A percentile compares a stretch with the other conserved stretches of the same genome.
Evolutionary conservation across 2,888 invertebrate genomes (phyloP).

Genomic region (Tetanocera ferruginea): DNA sequence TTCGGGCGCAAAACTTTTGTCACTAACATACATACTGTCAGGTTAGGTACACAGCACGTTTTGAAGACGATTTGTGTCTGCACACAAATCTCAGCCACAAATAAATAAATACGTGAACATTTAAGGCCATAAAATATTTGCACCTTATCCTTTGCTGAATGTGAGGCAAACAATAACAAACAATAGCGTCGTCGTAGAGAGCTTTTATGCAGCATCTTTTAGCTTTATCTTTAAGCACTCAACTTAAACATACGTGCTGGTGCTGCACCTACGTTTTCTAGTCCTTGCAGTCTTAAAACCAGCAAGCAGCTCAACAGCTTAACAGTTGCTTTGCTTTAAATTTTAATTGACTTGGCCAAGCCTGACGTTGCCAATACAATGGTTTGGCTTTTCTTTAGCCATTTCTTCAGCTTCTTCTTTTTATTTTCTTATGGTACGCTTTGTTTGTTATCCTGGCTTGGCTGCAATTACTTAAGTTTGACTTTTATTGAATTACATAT

Average conservation of each 20-base stretch:
- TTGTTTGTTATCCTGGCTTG: not conserved
- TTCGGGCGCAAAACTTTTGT: conserved; percentile 13
- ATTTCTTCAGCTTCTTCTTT: not conserved
- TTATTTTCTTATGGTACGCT: not conserved
- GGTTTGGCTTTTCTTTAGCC: not conserved
- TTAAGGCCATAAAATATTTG: conserved; percentile 23
- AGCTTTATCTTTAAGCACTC: not conserved
- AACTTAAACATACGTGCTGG: not conserved
- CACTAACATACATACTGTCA: not conserved
- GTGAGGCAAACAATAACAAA: too few species aligned
- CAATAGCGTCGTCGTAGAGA: too few species aligned
- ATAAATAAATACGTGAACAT: conserved; percentile 15
- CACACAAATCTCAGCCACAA: conserved; percentile 18
- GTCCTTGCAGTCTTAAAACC: too few species aligned
- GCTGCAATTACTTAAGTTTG: conserved; percentile 30
- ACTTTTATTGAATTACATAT: conserved; percentile 37
- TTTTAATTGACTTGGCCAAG: conserved; percentile 27
- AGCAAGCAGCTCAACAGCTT: not conserved
- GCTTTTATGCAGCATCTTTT: too few species aligned
- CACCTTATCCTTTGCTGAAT: not conserved
- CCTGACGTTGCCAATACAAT: not conserved
- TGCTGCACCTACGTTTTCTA: too few species aligned
- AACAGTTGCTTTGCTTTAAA: conserved; percentile 1
- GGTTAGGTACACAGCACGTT: not conserved
- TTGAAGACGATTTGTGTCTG: not conserved